Conservation (phyloP, 2,113 vertebrate species). For the Sclerurus mexicanus region DNA sequence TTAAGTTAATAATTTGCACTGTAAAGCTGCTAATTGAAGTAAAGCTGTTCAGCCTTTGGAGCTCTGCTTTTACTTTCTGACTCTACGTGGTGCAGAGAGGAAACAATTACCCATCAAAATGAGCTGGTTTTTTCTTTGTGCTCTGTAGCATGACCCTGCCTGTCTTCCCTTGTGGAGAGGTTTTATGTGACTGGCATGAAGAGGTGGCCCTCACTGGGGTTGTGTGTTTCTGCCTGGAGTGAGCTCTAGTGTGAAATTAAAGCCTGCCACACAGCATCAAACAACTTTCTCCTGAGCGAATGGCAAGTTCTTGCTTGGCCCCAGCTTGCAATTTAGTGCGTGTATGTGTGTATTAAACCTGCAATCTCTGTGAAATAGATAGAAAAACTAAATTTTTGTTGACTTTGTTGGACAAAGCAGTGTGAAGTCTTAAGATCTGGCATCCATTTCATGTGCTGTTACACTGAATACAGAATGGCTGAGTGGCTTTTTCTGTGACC, state of each 20-base stretch:
- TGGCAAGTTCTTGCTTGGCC: not conserved
- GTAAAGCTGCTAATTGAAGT: not conserved
- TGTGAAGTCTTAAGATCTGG: not conserved
- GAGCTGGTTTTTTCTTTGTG: not conserved
- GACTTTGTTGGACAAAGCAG: not conserved
- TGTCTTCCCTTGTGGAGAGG: not conserved
- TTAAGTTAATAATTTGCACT: not conserved
- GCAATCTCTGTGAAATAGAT: not conserved
- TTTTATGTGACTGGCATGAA: not conserved
- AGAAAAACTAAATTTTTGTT: not conserved
- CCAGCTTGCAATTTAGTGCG: not conserved
- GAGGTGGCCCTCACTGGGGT: not conserved
- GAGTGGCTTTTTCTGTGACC: not conserved
- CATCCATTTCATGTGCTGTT: not conserved
- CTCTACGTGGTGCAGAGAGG: accelerated
- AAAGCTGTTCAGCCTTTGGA: not conserved
- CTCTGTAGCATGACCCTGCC: not conserved
- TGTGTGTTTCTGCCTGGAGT: not conserved
- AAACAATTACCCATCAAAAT: not conserved
- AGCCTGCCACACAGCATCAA: not conserved
- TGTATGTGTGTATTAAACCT: not conserved
- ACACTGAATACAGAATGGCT: not conserved
- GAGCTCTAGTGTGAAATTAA: not conserved
- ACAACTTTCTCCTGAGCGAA: not conserved
- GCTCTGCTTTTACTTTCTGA: not conserved